Evolutionary conservation across 2,113 vertebrate species (phyloP).

Genomic region (Crypturellus undulatus): DNA sequence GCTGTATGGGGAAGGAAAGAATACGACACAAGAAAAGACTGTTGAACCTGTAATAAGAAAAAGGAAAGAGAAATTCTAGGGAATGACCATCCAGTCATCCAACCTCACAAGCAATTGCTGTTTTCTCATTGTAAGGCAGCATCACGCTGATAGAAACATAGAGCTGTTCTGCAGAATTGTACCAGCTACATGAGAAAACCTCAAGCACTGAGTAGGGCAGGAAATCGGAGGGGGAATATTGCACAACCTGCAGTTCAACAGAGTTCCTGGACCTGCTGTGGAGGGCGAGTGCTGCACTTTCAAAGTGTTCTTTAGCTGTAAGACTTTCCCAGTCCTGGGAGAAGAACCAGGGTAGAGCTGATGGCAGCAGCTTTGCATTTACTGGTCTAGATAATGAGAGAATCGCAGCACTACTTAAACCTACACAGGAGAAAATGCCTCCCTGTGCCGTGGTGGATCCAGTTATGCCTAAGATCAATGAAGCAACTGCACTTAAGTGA

Average conservation of each 20-base stretch:
- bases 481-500: neutral
- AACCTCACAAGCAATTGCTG: slow-evolving; percentile 44
- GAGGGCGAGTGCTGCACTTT: neutral
- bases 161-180: slow-evolving; percentile 34
- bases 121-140: slow-evolving; percentile 54
- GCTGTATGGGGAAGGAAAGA: neutral
- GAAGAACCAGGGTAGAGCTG: neutral
- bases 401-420: neutral
- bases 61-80: slow-evolving; percentile 43
- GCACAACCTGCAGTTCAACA: slow-evolving; percentile 15
- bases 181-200: slow-evolving; percentile 46
- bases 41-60: slow-evolving; percentile 21
- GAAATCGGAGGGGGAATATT: slow-evolving; percentile 50
- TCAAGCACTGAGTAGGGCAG: slow-evolving; percentile 49
- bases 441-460: neutral
- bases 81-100: slow-evolving; percentile 42
- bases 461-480: neutral
- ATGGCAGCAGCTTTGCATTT: neutral
- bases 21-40: slow-evolving; percentile 29
- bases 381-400: neutral
- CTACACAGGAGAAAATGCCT: neutral
- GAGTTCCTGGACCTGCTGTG: slow-evolving; percentile 25
- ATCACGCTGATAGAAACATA: slow-evolving; percentile 21
- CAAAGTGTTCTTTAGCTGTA: neutral
- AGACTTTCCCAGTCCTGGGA: neutral